Evolutionary conservation across 1,140 invertebrate species (phyloP).

Genomic region (Oncopeltus fasciatus): DNA sequence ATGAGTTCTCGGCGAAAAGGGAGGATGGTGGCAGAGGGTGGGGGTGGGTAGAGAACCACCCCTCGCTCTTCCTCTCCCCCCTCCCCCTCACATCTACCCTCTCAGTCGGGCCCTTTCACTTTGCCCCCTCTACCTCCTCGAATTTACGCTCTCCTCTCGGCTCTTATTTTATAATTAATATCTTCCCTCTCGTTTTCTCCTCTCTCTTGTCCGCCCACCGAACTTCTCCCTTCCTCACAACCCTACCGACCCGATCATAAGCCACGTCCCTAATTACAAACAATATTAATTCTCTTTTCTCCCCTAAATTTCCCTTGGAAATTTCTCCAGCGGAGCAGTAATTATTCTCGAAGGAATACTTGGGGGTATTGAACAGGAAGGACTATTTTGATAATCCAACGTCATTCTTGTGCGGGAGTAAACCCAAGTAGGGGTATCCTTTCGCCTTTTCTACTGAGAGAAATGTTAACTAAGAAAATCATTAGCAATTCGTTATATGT

Average conservation of each 20-base stretch:
- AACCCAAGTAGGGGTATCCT: too few species aligned
- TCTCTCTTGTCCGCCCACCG: not conserved
- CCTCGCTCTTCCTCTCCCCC: not conserved
- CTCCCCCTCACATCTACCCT: not conserved
- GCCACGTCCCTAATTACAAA: not conserved
- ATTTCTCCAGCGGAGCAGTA: not conserved
- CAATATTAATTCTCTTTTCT: conserved; percentile 8
- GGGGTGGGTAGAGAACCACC: too few species aligned
- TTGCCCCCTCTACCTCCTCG: not conserved
- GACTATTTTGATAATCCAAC: too few species aligned
- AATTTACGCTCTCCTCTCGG: too few species aligned
- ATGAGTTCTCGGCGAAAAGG: too few species aligned
- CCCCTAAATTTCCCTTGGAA: conserved; percentile 1
- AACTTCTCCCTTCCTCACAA: not conserved
- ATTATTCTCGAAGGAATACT: conserved; percentile 2
- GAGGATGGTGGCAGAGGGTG: too few species aligned
- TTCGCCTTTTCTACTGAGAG: too few species aligned
- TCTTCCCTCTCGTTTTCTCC: not conserved
- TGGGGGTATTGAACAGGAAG: not conserved
- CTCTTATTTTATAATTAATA: not conserved
- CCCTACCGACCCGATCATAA: not conserved
- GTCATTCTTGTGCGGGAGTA: too few species aligned
- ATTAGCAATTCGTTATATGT: too few species aligned
- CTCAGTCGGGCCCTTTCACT: too few species aligned
- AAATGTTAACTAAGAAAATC: too few species aligned